Evolutionary conservation across 2,113 vertebrate genomes (phyloP), one percentile per base, ranked within the genome.

Genomic region (Lagopus leucura): DNA sequence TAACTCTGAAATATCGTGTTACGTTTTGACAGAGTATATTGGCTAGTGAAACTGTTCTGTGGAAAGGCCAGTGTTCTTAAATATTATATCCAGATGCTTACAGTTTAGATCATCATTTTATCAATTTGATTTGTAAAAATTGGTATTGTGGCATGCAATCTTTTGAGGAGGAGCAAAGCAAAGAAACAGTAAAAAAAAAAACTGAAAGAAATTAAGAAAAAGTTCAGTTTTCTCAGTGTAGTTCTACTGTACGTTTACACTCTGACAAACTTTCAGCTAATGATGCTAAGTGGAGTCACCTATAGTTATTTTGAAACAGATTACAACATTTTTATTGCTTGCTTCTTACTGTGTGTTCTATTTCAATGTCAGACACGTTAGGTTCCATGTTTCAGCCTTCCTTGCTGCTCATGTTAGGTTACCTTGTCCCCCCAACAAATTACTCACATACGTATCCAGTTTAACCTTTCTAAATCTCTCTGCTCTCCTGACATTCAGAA

Each of bases 1-100:
- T 80, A 67, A 52, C 8, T 60, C 28, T 43, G 28, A 80, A 90
- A 95, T 96, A 81, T 82, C 30, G 87, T 82, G 52, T 91, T 95
- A 85, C 40, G 54, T 87, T 93, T 82, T 82, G 30, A 60, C 47
- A 25, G 38, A 57, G 92, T 65, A 28, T 96, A 92, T 91, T 42
- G 86, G 7, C 11, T 61, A 52, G 52, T 58, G 61, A 38, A 58
- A 58, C 7, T 66, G n/a, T 78, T 96, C 61, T 43, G 47, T 58
- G 63, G 36, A 82, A 82, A 21, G 36, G 34, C n/a, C 28, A 30
- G 10, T 3, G 13, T 73, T 84, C 38, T 55, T 88, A 71, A 64
- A 57, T 24, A 45, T 34, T 69, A 22, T 48, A 60, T 28, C 12
- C 13, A 72, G 34, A 50, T 38, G 25, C 38, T 83, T 74, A 10